Percentiles rank a stretch among this genome's conserved stretches.
Conservation (phyloP, 2,797 vertebrate species). For the Premnoplex brunnescens region DNA sequence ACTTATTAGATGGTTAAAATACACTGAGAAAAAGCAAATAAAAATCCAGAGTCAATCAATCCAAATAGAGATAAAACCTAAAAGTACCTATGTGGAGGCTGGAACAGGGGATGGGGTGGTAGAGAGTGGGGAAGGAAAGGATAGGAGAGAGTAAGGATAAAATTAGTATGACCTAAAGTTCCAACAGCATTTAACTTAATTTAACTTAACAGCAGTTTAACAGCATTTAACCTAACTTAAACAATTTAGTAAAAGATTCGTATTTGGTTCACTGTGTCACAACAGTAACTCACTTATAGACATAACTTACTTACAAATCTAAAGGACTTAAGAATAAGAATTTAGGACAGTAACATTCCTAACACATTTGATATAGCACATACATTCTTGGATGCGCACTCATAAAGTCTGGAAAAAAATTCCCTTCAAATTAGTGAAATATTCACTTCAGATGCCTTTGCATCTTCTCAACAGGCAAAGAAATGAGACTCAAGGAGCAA, state of each 20-base stretch:
- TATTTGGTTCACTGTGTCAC: not conserved
- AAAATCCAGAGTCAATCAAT: not conserved
- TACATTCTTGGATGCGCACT: no score
- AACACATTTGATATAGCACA: no score
- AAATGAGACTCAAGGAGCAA: no score
- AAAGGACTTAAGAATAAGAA: no score
- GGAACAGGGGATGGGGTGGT: not conserved
- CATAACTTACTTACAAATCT: no score
- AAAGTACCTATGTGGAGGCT: not conserved
- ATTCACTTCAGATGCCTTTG: no score
- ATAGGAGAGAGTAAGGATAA: not conserved
- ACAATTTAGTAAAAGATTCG: not conserved
- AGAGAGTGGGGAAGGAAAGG: not conserved
- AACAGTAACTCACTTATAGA: not conserved
- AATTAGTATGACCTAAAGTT: not conserved
- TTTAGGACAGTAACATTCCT: no score
- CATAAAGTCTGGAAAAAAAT: no score
- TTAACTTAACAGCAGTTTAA: not conserved
- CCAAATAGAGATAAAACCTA: not conserved
- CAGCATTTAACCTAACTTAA: not conserved
- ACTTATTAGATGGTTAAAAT: not conserved
- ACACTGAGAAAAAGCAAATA: not conserved
- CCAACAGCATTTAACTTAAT: not conserved
- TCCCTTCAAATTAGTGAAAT: no score
- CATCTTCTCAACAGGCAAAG: no score